These are phyloP conservation scores for Lasaia peninsularis DNA, from an alignment of 1,140 invertebrate species.

Conservation along the genomic window DNA sequence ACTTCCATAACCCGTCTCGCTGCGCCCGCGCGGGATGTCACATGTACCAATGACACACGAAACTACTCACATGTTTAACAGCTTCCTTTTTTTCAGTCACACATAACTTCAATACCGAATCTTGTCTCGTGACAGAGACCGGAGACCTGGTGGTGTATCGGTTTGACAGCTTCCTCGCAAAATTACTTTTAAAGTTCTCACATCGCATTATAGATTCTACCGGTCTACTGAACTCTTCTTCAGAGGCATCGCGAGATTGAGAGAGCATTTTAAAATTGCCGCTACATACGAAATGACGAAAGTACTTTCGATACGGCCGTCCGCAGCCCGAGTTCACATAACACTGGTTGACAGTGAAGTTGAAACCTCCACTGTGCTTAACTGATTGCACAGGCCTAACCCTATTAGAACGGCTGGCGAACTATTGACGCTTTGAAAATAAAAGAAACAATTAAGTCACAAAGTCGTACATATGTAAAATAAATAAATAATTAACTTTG, in stretches of 20 bases:
- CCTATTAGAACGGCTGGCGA: slow-evolving; percentile 4
- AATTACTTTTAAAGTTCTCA: slow-evolving; percentile 71
- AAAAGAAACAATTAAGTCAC: too few relatives aligned
- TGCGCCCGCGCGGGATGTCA: too few relatives aligned
- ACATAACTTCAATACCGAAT: slow-evolving; percentile 42
- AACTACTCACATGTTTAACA: slow-evolving; percentile 51
- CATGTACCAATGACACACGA: too few relatives aligned
- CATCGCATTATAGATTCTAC: slow-evolving; percentile 70
- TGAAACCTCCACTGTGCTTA: neutral
- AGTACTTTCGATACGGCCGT: slow-evolving; percentile 38
- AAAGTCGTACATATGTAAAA: too few relatives aligned
- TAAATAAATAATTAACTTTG: too few relatives aligned
- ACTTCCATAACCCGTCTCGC: too few relatives aligned
- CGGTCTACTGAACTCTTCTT: slow-evolving; percentile 58
- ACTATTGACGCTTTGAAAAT: too few relatives aligned
- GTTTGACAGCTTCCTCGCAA: slow-evolving; percentile 64
- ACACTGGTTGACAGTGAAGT: slow-evolving; percentile 31
- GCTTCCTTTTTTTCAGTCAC: slow-evolving; percentile 32
- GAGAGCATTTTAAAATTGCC: slow-evolving; percentile 45
- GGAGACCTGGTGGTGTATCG: slow-evolving; percentile 53
- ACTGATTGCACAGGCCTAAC: slow-evolving; percentile 16
- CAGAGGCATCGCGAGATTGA: slow-evolving; percentile 36
- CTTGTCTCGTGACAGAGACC: slow-evolving; percentile 35
- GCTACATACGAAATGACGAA: slow-evolving; percentile 22
- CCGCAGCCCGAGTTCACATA: slow-evolving; percentile 34